Evolutionary conservation across 2,797 vertebrate genomes (phyloP), one percentile per base, ranked within the genome.

Genomic region (Diceros bicornis): DNA sequence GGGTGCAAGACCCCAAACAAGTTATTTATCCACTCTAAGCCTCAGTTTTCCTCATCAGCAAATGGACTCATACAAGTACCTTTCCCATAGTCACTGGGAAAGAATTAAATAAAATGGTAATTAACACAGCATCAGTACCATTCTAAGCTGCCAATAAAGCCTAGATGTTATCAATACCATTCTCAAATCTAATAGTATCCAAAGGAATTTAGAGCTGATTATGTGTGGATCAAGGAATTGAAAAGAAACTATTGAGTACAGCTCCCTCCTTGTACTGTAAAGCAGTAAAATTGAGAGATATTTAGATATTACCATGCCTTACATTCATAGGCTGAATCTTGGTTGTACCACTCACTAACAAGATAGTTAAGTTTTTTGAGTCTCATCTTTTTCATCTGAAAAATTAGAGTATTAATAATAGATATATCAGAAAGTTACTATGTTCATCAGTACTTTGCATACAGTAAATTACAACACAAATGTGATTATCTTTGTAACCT

Each of bases 331-430:
- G 32, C 9, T 85, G 7, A 61, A 44, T 81, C 14, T 77, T 83
- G 32, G 6, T 47, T 74, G 41, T 34, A 66, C 10, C 4, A n/a
- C 4, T 96, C 89, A 50, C 12, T 74, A 34, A 85, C 9, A 75
- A 81, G 44, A 72, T 2, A 85, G 68, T 85, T 89, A 68, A 71
- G 12, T 25, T 91, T 61, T 25, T 91, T 61, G 84, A 21, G 17
- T 10, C 23, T 71, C 23, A 44, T 23, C 57, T 82, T 91, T 77
- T 50, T 52, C 16, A 77, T n/a, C 25, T 66, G 16, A 55, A 95
- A 95, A 62, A 74, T 66, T 25, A 52, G 21, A 59, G 6, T 74
- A 74, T 84, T 93, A 93, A 81, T 77, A 88, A 71, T 41, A 32
- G 50, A 29, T 84, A 29, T 61, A 52, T 81, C 29, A 41, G 25